A percentile compares a stretch with the other conserved stretches of the same genome.
These are phyloP conservation scores for Drosophila barbarae DNA, from an alignment of 2,888 invertebrate species.

Conservation along the genomic window DNA sequence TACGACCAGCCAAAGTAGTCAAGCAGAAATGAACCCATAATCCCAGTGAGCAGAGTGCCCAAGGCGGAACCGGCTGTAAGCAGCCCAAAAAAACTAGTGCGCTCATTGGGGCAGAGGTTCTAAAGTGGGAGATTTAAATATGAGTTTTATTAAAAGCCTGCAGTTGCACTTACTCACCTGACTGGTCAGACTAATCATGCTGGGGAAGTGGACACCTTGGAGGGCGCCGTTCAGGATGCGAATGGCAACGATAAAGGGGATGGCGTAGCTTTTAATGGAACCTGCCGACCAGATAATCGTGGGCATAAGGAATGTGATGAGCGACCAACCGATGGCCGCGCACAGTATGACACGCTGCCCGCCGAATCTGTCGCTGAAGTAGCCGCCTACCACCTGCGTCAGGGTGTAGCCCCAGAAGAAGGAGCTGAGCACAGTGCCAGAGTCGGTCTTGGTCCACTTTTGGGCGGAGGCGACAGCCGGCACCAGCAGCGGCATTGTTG, in stretches of 20 bases:
- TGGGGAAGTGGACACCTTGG: constrained; percentile 85
- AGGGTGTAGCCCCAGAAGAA: constrained; percentile 88
- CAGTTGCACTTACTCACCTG: constrained; percentile 69
- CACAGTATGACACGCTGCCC: constrained; percentile 84
- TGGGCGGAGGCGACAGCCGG: constrained; percentile 84
- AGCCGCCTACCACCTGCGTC: constrained; percentile 83
- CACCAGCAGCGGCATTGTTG: constrained; percentile 84
- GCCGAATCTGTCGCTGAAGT: constrained; percentile 83
- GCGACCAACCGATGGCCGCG: constrained; percentile 83
- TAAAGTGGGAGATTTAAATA: constrained; percentile 49
- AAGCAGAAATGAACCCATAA: constrained; percentile 84
- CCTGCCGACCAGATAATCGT: constrained; percentile 80
- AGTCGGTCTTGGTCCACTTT: constrained; percentile 85
- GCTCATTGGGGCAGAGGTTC: constrained; percentile 83
- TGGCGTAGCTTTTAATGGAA: constrained; percentile 77
- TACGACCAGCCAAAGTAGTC: constrained; percentile 84
- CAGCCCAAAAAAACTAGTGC: constrained; percentile 85
- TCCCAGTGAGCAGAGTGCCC: constrained; percentile 85
- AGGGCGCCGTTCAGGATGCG: constrained; percentile 84
- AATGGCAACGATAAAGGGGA: constrained; percentile 82
- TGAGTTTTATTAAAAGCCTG: background rate
- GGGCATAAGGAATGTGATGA: constrained; percentile 82
- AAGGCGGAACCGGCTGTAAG: constrained; percentile 83
- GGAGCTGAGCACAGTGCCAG: constrained; percentile 85
- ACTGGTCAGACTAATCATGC: constrained; percentile 85